Percentiles rank a stretch among this genome's conserved stretches.
These are phyloP conservation scores for Phymatocera aterrima DNA, from an alignment of 2,888 invertebrate species.

Conservation along the genomic window DNA sequence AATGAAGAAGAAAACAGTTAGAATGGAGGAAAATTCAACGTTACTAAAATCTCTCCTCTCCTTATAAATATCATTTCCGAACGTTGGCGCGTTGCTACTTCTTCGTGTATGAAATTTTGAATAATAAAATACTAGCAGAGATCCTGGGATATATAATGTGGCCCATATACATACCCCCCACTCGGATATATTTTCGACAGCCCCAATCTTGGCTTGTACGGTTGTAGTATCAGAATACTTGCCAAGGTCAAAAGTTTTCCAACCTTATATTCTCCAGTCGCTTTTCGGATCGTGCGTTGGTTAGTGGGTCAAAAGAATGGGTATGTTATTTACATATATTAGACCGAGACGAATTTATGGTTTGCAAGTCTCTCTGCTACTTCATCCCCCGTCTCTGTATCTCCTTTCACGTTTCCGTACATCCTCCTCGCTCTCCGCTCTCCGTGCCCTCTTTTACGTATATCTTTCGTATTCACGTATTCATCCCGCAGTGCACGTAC, in stretches of 20 bases:
- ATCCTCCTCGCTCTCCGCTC: background rate
- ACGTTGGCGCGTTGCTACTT: background rate
- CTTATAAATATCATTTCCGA: too few relatives aligned
- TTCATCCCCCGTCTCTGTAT: conserved; percentile 27
- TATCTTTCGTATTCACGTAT: conserved; percentile 14
- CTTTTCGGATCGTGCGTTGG: background rate
- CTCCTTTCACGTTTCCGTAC: background rate
- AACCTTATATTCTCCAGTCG: background rate
- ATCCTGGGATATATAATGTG: too few relatives aligned
- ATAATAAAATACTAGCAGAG: conserved; percentile 3
- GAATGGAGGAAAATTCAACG: background rate
- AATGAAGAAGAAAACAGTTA: background rate
- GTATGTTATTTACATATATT: conserved; percentile 45
- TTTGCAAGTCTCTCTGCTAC: background rate
- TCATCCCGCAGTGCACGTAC: background rate
- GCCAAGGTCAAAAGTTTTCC: conserved; percentile 37
- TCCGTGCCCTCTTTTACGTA: background rate
- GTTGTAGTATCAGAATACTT: conserved; percentile 18
- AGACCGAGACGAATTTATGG: conserved; percentile 37
- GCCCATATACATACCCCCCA: background rate
- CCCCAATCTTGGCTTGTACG: background rate
- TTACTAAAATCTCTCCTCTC: background rate
- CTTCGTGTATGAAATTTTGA: conserved; percentile 11
- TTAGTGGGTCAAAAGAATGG: conserved; percentile 43
- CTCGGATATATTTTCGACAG: conserved; percentile 24